phyloP scores from a whole-genome alignment of 92 coral and sea anemone genomes.

The Siderastrea siderea region DNA sequence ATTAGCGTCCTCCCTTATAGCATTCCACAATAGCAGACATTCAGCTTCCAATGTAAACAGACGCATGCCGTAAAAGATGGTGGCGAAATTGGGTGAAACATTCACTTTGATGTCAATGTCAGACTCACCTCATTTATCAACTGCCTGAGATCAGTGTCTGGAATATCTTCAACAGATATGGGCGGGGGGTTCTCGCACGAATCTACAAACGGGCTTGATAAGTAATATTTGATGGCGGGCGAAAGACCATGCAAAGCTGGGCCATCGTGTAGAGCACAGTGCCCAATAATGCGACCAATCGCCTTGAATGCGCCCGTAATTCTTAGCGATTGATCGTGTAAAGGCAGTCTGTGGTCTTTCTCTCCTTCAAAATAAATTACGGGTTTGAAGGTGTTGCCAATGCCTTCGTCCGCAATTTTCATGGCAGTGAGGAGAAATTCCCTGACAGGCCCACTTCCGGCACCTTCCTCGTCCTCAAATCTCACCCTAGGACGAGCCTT shows the following conservation, averaged over 20 bases:
- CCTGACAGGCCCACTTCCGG: constrained; percentile 59
- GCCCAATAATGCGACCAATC: constrained; percentile 67
- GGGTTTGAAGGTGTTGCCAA: constrained; percentile 57
- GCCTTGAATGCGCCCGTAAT: constrained; percentile 65
- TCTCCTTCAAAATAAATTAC: constrained; percentile 69
- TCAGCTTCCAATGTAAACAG: not conserved
- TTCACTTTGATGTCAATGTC: constrained; percentile 8
- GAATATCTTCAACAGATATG: constrained; percentile 62
- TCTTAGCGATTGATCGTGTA: constrained; percentile 62
- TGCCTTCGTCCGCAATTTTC: constrained; percentile 70
- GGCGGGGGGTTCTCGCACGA: constrained; percentile 53
- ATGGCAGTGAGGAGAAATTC: constrained; percentile 63
- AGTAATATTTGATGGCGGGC: constrained; percentile 64
- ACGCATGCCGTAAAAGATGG: not conserved
- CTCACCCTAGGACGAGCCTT: constrained; percentile 45
- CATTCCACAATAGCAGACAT: not conserved
- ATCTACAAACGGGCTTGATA: constrained; percentile 21
- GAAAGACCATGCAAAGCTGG: constrained; percentile 69
- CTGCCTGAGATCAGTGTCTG: constrained; percentile 68
- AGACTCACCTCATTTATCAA: constrained; percentile 56
- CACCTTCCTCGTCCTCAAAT: constrained; percentile 79
- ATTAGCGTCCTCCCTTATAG: not conserved
- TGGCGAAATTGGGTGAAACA: constrained; percentile 11
- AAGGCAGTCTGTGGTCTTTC: constrained; percentile 63
- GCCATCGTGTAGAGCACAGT: constrained; percentile 63